Percentiles rank a stretch among this genome's conserved stretches.
phyloP scores from a whole-genome alignment of 2,888 invertebrate genomes.

The Drosophila emarginata region DNA sequence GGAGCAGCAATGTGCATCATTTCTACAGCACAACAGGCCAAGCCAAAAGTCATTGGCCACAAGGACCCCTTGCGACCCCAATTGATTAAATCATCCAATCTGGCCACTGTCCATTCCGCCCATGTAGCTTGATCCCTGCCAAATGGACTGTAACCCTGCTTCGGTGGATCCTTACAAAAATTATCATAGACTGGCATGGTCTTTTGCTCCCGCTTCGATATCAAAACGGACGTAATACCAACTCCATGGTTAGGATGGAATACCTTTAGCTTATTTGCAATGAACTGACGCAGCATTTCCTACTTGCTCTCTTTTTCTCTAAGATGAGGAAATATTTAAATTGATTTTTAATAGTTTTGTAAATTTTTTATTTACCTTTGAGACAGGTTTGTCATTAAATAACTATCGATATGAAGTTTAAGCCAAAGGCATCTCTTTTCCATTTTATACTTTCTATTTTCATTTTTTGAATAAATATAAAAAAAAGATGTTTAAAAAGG shows the following conservation, averaged over 20 bases:
- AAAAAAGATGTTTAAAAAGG: neutral
- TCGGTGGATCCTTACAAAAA: slow-evolving; percentile 82
- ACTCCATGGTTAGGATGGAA: neutral
- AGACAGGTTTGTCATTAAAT: neutral
- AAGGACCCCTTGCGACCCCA: slow-evolving; percentile 97
- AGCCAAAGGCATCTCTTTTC: neutral
- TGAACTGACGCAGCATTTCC: neutral
- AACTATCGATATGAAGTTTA: neutral
- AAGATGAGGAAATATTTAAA: neutral
- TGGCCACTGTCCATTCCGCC: slow-evolving; percentile 93
- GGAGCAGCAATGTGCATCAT: slow-evolving; percentile 99
- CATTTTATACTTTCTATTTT: neutral
- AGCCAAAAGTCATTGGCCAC: slow-evolving; percentile 99
- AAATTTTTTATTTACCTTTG: neutral
- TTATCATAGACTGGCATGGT: slow-evolving; percentile 79
- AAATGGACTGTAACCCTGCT: slow-evolving; percentile 83
- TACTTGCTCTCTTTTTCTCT: neutral
- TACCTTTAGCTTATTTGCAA: neutral
- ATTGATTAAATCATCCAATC: slow-evolving; percentile 96
- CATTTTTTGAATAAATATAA: neutral
- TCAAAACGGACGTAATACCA: neutral
- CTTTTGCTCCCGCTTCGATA: slow-evolving; percentile 66
- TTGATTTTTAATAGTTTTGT: neutral
- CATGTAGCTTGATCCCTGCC: slow-evolving; percentile 84
- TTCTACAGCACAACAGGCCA: slow-evolving; percentile 99